A percentile compares a stretch with the other conserved stretches of the same genome.
Evolutionary conservation across 2,888 invertebrate species (phyloP).

Genomic region (Cataglyphis albicans): DNA sequence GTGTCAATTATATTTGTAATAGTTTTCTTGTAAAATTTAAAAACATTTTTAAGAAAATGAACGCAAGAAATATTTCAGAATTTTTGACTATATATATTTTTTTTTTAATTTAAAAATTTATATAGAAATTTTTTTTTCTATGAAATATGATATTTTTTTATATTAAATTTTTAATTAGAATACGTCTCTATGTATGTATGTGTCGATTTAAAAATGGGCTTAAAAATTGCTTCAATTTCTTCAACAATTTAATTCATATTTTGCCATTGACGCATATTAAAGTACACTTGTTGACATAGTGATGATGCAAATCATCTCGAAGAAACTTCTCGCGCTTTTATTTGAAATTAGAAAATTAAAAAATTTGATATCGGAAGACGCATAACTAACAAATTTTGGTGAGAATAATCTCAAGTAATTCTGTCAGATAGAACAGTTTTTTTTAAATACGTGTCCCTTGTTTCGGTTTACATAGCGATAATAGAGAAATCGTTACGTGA

Average conservation of each 20-base stretch:
- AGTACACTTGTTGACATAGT: not conserved
- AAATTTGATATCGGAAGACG: not conserved
- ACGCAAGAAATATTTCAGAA: not conserved
- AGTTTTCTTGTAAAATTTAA: too few species aligned
- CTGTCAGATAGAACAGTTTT: not conserved
- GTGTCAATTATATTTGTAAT: not conserved
- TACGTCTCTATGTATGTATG: not conserved
- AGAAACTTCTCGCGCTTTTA: slow-evolving; percentile 12
- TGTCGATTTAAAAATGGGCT: slow-evolving; percentile 10
- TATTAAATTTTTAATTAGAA: not conserved
- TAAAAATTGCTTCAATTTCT: not conserved
- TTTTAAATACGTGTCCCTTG: not conserved
- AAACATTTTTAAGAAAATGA: not conserved
- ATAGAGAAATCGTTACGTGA: slow-evolving; percentile 9
- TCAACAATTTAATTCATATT: slow-evolving; percentile 15
- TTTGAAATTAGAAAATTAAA: not conserved
- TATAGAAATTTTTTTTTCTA: not conserved
- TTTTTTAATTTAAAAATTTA: not conserved
- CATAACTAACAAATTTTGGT: not conserved
- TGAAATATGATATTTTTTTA: not conserved
- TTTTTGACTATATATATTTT: not conserved
- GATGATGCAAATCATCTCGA: not conserved
- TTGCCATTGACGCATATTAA: slow-evolving; percentile 3
- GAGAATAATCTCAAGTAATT: not conserved
- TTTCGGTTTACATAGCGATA: not conserved